Base-by-base conservation (phyloP, 2,113 vertebrate genomes). In the Ceuthmochares aereus region DNA sequence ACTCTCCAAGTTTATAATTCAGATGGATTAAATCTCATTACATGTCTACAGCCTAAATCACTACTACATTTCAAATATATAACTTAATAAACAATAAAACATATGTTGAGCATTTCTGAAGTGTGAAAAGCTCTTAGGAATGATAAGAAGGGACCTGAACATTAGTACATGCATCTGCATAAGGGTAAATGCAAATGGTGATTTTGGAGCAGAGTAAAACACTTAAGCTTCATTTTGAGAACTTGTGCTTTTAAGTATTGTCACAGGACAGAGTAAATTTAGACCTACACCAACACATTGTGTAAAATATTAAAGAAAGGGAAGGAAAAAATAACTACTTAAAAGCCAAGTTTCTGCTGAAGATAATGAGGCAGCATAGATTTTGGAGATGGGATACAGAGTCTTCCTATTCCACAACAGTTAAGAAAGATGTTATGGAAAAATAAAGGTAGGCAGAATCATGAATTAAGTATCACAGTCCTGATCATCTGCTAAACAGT, bases 81-180 rank as follows among this genome's bases (percentile, higher is more conserved):
- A 89, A 18, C 2, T 51, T 56, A 86, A 78, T 49, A 74, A 84
- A 90, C 12, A 78, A 27, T 43, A 78, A 76, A 80, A 36, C 34
- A 40, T 32, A 70, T 1, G 1, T 52, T 67, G 5, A 80, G 12
- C 20, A 70, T 34, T 49, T 42, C 16, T 73, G 86, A 93, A 93
- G 84, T 84, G 72, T 94, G 80, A 95, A 95, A 94, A 81, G 75
- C 62, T 85, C 59, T 96, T 68, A 87, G 72, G 91, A 95, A 96
- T 91, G 37, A 91, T 86, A 90, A 94, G 84, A 87, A 96, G 63
- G 56, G 76, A 96, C 86, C 34, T 90, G 52, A 90, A 36, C 76
- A 96, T 85, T 22, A 88, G 64, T 42, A 87, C 45, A 89, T 49
- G 36, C 63, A 93, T 89, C 95, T 97, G 45, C 72, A 88, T 86